A percentile compares a stretch with the other conserved stretches of the same genome.
phyloP scores from a whole-genome alignment of 2,113 vertebrate species.

The Platysteira castanea region DNA sequence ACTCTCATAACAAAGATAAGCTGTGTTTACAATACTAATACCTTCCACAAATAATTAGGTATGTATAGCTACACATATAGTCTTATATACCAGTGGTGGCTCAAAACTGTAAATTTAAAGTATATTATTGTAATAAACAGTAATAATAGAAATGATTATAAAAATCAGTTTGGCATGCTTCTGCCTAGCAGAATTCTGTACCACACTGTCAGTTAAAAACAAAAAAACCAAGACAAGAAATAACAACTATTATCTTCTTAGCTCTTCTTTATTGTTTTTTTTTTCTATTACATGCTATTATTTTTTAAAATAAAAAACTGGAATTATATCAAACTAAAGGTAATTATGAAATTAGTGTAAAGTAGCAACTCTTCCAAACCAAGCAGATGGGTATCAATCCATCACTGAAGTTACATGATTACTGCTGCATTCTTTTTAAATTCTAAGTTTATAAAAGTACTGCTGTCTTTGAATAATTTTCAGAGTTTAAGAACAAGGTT shows the following conservation, averaged over 20 bases:
- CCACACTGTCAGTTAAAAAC: background rate
- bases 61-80: conserved; percentile 3
- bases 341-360: background rate
- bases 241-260: background rate
- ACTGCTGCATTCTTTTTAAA: background rate
- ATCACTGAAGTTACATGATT: background rate
- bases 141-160: background rate
- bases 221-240: background rate
- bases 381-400: background rate
- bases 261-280: background rate
- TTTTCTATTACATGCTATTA: too few relatives aligned
- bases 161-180: background rate
- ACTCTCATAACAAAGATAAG: conserved; percentile 22
- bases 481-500: background rate
- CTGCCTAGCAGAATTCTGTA: background rate
- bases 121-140: background rate
- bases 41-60: conserved; percentile 42
- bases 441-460: background rate
- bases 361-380: background rate
- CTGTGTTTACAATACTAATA: conserved; percentile 42
- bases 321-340: background rate
- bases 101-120: conserved; percentile 22
- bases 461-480: background rate
- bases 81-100: background rate
- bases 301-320: background rate